Evolutionary conservation across 1,140 invertebrate species (phyloP), one percentile per base, ranked within the genome.

Genomic region (Aphis gossypii): DNA sequence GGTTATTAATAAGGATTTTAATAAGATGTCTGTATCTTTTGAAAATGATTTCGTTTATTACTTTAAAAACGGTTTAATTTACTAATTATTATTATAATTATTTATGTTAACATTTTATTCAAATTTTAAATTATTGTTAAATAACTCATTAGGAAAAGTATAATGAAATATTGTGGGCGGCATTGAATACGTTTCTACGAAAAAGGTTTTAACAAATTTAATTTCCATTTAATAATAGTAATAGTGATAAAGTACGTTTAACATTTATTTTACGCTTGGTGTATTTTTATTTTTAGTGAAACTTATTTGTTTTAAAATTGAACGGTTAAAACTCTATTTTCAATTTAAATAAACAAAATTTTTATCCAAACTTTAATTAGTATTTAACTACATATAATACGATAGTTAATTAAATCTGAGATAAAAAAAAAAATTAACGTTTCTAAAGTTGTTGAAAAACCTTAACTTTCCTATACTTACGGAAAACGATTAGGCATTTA

Each of bases 101-200:
- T n/a, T 68, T 38, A 38, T 25, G n/a, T 89, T 56, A 35, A 38
- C 20, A 7, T 44, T 89, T 1, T 8, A 51, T 54, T 41, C 3
- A 56, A 41, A 56, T 89, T 51, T 35, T 35, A 56, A 89, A 89
- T 54, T 89, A 56, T 7, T 54, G 48, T 89, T 56, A 38, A 89
- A 44, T 23, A 56, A 44, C 6, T 89, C 51, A 54, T 54, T 56
- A 38, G 48, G 8, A 23, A 56, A 56, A 89, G 20, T 8, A 56
- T 21, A 88, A 88, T 51, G 46, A 35, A 86, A 46, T 46, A 30
- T 87, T 87, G 18, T 7, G 18, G n/a, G 14, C 2, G 18, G 20
- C 60, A 14, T 18, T 35, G 46, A 87, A 44, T 87, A 21, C 20
- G 11, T 30, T 86, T 86, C 9, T 46, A 48, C 38, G 21, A 54